Percentiles rank a stretch among this genome's conserved stretches.
Conservation (phyloP, 2,113 vertebrate genomes). For the Dissostichus mawsoni region DNA sequence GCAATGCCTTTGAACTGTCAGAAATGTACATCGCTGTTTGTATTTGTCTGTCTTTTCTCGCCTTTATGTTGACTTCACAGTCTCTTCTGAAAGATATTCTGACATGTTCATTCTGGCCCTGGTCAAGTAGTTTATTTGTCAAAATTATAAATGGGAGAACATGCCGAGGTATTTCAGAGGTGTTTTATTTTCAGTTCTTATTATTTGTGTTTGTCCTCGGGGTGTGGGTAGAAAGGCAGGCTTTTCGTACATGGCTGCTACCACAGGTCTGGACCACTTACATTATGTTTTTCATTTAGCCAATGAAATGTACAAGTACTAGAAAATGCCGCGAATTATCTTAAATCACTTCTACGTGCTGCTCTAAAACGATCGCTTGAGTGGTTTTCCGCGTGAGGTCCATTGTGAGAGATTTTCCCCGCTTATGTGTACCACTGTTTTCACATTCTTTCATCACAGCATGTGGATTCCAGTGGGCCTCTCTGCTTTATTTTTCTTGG, state of each 20-base stretch:
- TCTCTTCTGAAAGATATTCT: background rate
- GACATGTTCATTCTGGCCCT: background rate
- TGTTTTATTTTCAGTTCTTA: background rate
- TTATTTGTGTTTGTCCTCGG: background rate
- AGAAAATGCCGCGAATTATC: background rate
- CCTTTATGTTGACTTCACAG: background rate
- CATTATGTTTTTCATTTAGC: background rate
- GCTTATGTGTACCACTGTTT: slow-evolving; percentile 66
- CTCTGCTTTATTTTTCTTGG: slow-evolving; percentile 80
- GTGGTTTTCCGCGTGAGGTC: background rate
- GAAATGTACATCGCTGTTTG: background rate
- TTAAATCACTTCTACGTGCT: background rate
- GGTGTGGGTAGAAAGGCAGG: background rate
- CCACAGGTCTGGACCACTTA: background rate
- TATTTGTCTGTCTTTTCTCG: background rate
- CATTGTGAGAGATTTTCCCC: slow-evolving; percentile 41
- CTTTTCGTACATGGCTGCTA: background rate
- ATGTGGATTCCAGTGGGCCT: slow-evolving; percentile 70
- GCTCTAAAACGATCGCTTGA: slow-evolving; percentile 19
- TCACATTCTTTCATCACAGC: slow-evolving; percentile 78
- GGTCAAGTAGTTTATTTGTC: background rate
- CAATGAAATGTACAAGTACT: background rate
- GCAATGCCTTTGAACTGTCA: slow-evolving; percentile 48
- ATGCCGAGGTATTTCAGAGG: background rate
- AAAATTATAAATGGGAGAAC: background rate